phyloP scores from a whole-genome alignment of 2,113 vertebrate genomes.

The Tautogolabrus adspersus region DNA sequence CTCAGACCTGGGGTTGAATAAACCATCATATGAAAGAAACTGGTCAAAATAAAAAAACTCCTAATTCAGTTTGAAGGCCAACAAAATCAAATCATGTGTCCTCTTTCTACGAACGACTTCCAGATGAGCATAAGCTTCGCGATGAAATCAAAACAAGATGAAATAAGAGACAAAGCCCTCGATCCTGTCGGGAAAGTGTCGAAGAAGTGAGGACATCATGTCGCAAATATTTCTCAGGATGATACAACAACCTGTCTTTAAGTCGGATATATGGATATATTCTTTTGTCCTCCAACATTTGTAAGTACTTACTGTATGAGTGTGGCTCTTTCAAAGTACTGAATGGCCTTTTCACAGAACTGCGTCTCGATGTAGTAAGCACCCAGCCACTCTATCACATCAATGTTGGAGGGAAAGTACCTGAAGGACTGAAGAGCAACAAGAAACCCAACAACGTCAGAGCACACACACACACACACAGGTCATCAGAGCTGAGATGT shows the following conservation, averaged over 20 bases:
- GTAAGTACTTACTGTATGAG: slow-evolving; percentile 93
- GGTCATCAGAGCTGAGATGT: background rate
- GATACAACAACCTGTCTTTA: no score
- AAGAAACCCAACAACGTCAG: background rate
- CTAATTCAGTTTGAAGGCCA: background rate
- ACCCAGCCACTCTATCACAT: slow-evolving; percentile 97
- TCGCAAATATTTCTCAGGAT: background rate
- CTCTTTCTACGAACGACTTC: slow-evolving; percentile 2
- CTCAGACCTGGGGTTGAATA: background rate
- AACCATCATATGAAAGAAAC: background rate
- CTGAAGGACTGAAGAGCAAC: slow-evolving; percentile 89
- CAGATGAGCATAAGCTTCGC: slow-evolving; percentile 2
- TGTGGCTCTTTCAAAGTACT: slow-evolving; percentile 97
- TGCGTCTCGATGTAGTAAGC: slow-evolving; percentile 96
- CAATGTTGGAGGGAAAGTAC: slow-evolving; percentile 96
- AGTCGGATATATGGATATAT: no score
- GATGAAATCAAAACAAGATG: slow-evolving; percentile 1
- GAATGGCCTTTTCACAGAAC: slow-evolving; percentile 98
- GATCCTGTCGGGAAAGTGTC: background rate
- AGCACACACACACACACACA: background rate
- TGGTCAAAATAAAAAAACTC: background rate
- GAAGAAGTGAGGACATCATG: slow-evolving; percentile 5
- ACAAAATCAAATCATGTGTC: background rate
- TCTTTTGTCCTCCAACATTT: no score
- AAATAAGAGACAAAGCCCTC: background rate